A percentile compares a stretch with the other conserved stretches of the same genome.
phyloP scores from a whole-genome alignment of 1,140 invertebrate genomes.

The Bombus waltoni region DNA sequence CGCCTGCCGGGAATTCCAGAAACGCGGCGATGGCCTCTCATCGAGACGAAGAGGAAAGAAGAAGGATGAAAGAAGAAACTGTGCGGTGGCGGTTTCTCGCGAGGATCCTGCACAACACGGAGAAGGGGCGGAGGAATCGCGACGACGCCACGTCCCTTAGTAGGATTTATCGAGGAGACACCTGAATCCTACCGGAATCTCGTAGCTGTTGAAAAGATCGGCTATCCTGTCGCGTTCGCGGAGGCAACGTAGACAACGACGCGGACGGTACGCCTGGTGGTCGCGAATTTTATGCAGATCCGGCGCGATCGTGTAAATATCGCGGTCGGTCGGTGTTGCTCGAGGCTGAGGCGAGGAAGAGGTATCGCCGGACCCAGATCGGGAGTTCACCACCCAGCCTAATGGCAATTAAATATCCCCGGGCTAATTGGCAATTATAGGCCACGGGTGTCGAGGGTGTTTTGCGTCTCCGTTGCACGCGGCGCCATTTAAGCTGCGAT shows the following conservation, averaged over 20 bases:
- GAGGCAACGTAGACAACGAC: slow-evolving; percentile 6
- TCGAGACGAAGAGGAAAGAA: not conserved
- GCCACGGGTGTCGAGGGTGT: slow-evolving; percentile 70
- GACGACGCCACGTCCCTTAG: not conserved
- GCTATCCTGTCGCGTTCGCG: slow-evolving; percentile 50
- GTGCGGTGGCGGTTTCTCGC: slow-evolving; percentile 32
- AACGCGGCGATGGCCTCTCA: slow-evolving; percentile 40
- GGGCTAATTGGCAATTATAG: slow-evolving; percentile 83
- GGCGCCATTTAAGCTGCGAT: not conserved
- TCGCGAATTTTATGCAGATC: slow-evolving; percentile 75
- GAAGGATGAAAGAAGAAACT: slow-evolving; percentile 26
- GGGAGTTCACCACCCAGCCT: slow-evolving; percentile 66
- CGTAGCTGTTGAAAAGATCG: slow-evolving; percentile 65
- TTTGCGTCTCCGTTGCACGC: slow-evolving; percentile 54
- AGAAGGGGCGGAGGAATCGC: slow-evolving; percentile 45
- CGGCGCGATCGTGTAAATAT: slow-evolving; percentile 67
- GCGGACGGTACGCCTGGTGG: slow-evolving; percentile 41
- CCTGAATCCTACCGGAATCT: slow-evolving; percentile 64
- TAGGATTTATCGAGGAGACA: slow-evolving; percentile 74
- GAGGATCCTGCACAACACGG: not conserved
- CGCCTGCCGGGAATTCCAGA: slow-evolving; percentile 55
- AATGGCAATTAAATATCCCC: slow-evolving; percentile 82
- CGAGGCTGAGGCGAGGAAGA: slow-evolving; percentile 30
- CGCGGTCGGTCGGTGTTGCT: slow-evolving; percentile 25
- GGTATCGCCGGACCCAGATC: slow-evolving; percentile 22